A percentile compares a stretch with the other conserved stretches of the same genome.
Conservation (phyloP, 2,888 invertebrate genomes). For the Phania funesta region DNA sequence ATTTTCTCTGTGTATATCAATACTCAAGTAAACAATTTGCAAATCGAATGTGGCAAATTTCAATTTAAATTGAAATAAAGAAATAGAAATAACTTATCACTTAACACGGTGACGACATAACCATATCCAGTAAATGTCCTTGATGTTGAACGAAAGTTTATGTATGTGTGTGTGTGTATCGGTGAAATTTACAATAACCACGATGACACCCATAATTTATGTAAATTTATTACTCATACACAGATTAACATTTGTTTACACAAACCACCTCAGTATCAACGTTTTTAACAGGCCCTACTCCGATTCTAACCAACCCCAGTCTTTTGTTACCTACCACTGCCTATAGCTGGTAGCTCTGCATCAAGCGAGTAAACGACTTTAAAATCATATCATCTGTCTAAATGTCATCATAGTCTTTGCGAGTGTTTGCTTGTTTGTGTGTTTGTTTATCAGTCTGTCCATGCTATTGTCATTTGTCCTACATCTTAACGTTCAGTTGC, state of each 20-base stretch:
- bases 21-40: slow-evolving; percentile 3
- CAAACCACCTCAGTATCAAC: neutral
- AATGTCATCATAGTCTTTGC: slow-evolving; percentile 32
- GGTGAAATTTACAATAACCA: slow-evolving; percentile 35
- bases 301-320: neutral
- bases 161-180: neutral
- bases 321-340: neutral
- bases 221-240: slow-evolving; percentile 49
- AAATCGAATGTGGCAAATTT: no score
- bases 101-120: slow-evolving; percentile 18
- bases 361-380: slow-evolving; percentile 13
- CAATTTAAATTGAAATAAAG: neutral
- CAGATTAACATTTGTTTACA: slow-evolving; percentile 29
- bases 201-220: slow-evolving; percentile 59
- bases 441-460: neutral
- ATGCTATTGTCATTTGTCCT: neutral
- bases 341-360: neutral
- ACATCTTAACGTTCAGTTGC: neutral
- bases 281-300: neutral
- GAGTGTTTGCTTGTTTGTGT: neutral
- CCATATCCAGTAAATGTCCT: slow-evolving; percentile 1
- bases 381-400: slow-evolving; percentile 48
- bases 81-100: slow-evolving; percentile 39
- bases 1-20: no score
- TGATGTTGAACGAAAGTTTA: neutral